phyloP scores from a whole-genome alignment of 2,888 invertebrate genomes.

The Oscheius sp. region DNA sequence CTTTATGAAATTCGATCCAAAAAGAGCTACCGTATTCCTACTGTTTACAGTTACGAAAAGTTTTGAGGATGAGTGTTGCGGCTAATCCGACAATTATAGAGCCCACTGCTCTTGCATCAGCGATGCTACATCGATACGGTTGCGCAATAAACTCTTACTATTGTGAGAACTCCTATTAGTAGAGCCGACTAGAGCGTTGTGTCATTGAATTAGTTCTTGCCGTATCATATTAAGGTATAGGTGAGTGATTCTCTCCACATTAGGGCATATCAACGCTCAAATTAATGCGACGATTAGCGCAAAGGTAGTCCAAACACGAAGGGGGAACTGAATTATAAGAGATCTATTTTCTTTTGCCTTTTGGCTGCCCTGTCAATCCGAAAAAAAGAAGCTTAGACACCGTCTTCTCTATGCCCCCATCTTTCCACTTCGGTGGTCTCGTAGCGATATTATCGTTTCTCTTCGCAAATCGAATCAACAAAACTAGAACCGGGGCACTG shows the following conservation, averaged over 20 bases:
- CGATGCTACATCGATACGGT: conserved; percentile 6
- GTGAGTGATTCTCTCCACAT: conserved; percentile 9
- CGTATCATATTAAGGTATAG: conserved; percentile 23
- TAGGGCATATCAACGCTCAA: conserved; percentile 3
- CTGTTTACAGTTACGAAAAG: background rate
- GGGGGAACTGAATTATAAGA: background rate
- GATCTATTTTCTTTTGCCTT: background rate
- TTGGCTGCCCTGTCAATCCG: background rate
- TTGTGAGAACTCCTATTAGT: background rate
- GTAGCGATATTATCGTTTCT: conserved; percentile 31
- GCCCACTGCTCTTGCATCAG: background rate
- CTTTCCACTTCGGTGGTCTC: conserved; percentile 27
- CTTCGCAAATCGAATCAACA: conserved; percentile 28
- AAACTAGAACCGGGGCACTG: conserved; percentile 22
- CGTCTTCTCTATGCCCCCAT: background rate
- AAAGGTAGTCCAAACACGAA: background rate
- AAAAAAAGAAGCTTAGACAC: background rate
- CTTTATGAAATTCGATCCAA: too few relatives aligned
- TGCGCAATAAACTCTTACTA: background rate
- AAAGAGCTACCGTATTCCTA: background rate
- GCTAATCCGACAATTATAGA: conserved; percentile 30
- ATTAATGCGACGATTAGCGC: background rate
- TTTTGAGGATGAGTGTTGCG: conserved; percentile 17
- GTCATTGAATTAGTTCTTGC: background rate
- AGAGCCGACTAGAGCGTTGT: background rate